These are phyloP conservation scores for Fistularia commersonii DNA, from an alignment of 2,797 vertebrate genomes.

Conservation along the genomic window DNA sequence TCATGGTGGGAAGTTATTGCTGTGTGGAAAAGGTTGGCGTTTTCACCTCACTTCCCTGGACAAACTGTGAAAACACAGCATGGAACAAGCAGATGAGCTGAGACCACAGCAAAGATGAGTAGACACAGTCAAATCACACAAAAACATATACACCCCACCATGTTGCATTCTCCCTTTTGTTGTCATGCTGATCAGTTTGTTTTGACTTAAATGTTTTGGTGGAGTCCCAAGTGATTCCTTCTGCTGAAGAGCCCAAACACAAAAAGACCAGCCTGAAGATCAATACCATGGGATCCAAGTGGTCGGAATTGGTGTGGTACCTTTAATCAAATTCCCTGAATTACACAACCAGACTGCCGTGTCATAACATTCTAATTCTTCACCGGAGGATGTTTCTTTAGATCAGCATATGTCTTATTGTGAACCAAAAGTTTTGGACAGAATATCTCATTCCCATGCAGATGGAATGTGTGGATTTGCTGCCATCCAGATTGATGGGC, in stretches of 20 bases:
- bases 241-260: slow-evolving; percentile 34
- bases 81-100: slow-evolving; percentile 40
- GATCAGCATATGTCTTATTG: slow-evolving; percentile 12
- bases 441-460: slow-evolving; percentile 54
- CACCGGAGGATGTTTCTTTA: slow-evolving; percentile 8
- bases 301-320: slow-evolving; percentile 11
- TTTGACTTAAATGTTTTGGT: slow-evolving; percentile 53
- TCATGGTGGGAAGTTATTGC: slow-evolving; percentile 72
- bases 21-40: slow-evolving; percentile 68
- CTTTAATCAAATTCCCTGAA: slow-evolving; percentile 26
- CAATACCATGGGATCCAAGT: slow-evolving; percentile 37
- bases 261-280: slow-evolving; percentile 14
- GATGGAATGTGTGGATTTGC: slow-evolving; percentile 65
- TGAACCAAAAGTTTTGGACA: slow-evolving; percentile 20
- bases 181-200: slow-evolving; percentile 53
- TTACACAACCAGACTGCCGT: slow-evolving; percentile 20
- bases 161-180: slow-evolving; percentile 47
- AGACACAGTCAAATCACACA: slow-evolving; percentile 43
- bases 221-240: slow-evolving; percentile 32
- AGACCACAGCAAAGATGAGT: slow-evolving; percentile 43
- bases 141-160: slow-evolving; percentile 45
- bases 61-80: slow-evolving; percentile 58
- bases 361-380: not conserved
- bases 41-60: slow-evolving; percentile 59
- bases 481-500: slow-evolving; percentile 63